Conservation (phyloP, 92 coral and sea anemone genomes). For the Palythoa heliodiscus region DNA sequence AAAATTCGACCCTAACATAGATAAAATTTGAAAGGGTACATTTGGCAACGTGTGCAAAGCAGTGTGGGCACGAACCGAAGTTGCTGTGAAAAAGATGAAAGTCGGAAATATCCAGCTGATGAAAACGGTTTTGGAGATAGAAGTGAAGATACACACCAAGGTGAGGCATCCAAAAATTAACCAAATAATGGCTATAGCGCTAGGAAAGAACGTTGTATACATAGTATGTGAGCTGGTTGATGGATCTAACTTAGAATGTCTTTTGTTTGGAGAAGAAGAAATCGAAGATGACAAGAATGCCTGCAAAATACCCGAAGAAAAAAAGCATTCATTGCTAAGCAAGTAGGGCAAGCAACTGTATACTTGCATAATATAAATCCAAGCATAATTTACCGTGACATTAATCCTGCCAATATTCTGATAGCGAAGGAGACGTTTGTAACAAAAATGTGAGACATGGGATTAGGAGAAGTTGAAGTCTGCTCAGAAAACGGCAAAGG, state of each 20-base stretch:
- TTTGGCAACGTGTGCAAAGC: conserved; percentile 21
- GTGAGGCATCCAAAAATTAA: conserved; percentile 33
- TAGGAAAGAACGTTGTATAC: conserved; percentile 43
- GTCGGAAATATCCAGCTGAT: too few relatives aligned
- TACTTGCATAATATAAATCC: conserved; percentile 39
- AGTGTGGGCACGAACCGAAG: conserved; percentile 23
- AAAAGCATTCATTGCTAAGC: conserved; percentile 38
- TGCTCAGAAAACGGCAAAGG: too few relatives aligned
- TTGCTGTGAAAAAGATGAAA: too few relatives aligned
- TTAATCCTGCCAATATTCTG: conserved; percentile 37
- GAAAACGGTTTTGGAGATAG: too few relatives aligned
- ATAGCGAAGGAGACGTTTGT: conserved; percentile 34
- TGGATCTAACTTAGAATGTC: too few relatives aligned
- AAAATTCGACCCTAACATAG: too few relatives aligned
- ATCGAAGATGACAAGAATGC: conserved; percentile 13
- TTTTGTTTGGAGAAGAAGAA: too few relatives aligned
- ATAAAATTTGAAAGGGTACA: too few relatives aligned
- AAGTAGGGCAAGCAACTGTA: conserved; percentile 29
- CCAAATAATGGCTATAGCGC: conserved; percentile 39
- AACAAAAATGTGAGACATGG: conserved; percentile 38
- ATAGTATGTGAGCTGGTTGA: too few relatives aligned
- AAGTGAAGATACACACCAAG: conserved; percentile 26
- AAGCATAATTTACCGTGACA: conserved; percentile 49
- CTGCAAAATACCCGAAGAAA: too few relatives aligned
- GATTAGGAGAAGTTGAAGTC: conserved; percentile 36